phyloP scores from a whole-genome alignment of 2,888 invertebrate species.

The Physocephala rufipes region DNA sequence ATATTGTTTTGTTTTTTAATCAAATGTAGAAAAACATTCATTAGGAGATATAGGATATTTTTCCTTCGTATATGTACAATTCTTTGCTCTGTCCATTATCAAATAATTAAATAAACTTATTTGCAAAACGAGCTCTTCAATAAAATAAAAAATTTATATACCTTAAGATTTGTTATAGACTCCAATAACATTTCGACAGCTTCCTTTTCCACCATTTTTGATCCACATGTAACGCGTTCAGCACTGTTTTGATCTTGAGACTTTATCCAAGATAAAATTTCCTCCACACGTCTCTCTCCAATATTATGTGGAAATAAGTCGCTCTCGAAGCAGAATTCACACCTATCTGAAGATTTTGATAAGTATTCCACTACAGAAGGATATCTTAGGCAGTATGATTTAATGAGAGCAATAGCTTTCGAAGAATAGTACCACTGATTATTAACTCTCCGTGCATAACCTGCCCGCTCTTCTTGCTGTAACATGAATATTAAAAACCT shows the following conservation, averaged over 20 bases:
- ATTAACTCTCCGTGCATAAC: slow-evolving; percentile 80
- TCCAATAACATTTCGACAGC: slow-evolving; percentile 66
- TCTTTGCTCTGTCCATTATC: too few relatives aligned
- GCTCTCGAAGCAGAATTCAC: slow-evolving; percentile 74
- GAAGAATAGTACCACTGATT: slow-evolving; percentile 83
- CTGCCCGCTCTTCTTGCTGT: slow-evolving; percentile 76
- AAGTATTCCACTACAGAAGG: slow-evolving; percentile 75
- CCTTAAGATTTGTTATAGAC: slow-evolving; percentile 64
- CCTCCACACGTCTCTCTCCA: slow-evolving; percentile 63
- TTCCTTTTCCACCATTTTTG: slow-evolving; percentile 76
- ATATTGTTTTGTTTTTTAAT: too few relatives aligned
- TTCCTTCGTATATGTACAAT: too few relatives aligned
- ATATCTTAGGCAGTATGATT: slow-evolving; percentile 75
- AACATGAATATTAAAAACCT: slow-evolving; percentile 18
- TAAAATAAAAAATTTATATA: slow-evolving; percentile 41
- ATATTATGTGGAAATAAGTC: slow-evolving; percentile 73
- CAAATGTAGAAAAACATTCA: too few relatives aligned
- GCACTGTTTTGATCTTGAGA: slow-evolving; percentile 72
- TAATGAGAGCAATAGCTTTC: slow-evolving; percentile 76
- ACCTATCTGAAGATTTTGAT: slow-evolving; percentile 65
- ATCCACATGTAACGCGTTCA: slow-evolving; percentile 75
- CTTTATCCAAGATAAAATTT: slow-evolving; percentile 76
- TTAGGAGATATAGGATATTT: too few relatives aligned
- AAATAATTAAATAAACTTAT: too few relatives aligned
- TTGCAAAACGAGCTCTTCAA: too few relatives aligned